Base-by-base conservation (phyloP, 2,888 invertebrate species). In the Drosophila lacicola region DNA sequence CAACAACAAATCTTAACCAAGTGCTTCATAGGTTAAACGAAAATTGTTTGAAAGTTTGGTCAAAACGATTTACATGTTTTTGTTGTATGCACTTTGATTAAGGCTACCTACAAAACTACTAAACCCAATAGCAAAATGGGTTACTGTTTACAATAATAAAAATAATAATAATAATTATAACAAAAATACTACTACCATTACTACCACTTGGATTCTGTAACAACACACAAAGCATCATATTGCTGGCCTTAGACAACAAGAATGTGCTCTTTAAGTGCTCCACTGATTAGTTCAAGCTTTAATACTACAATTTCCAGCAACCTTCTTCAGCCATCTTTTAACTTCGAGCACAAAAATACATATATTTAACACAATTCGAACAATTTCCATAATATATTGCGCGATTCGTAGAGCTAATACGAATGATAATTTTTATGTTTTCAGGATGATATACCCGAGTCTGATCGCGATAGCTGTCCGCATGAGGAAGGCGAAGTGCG, bases 391-490 rank as follows among this genome's bases (percentile, higher is more conserved):
- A n/a, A 45, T 25, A 10, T 13, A 36, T 33, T 33, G 5, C 17
- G 8, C 8, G 33, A 29, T 39, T 19, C 1, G 21, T 44, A 0
- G 11, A 19, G 3, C 14, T 69, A 44, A 73, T 54, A 5, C 8
- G 36, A 44, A 9, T 33, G 21, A 9, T 21, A 8, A 6, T 47
- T 11, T 37, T 45, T 63, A 44, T 53, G 17, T 53, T 87, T 90
- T 57, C 69, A 92, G 92, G 92, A 92, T 72, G 92, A 92, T 66
- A 92, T 92, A 73, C 92, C 91, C 9, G 92, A 92, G 78, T 92
- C 92, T 60, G 92, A 92, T 83, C 92, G 91, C 42, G 92, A 93
- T 74, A 92, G 92, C 61, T 92, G 92, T 82, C 91, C 91, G 46
- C 91, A 92, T 58, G 92, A 90, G 57, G 92, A 90, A 57, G 91